Base-by-base conservation (phyloP, 2,113 vertebrate species). In the Steatornis caripensis region DNA sequence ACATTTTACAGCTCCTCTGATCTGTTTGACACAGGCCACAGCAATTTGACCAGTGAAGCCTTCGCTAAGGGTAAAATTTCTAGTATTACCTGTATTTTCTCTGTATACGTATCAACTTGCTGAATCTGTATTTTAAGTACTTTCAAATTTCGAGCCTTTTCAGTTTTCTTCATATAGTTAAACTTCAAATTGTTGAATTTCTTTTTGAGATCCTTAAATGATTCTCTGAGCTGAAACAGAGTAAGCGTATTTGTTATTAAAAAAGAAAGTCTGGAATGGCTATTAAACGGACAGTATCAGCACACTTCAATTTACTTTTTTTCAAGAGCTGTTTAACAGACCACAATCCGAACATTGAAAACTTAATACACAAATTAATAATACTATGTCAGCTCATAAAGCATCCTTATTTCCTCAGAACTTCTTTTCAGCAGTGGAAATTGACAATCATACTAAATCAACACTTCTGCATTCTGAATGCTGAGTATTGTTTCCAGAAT, bases 131-230 rank as follows among this genome's bases (percentile, higher is more conserved):
- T 98, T 94, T 98, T 98, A 64, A 99, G 98, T 29, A 94, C 95
- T 97, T 99, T 99, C 82, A 98, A 21, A 95, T 99, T 99, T 84
- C 98, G 97, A 80, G 97, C 85, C 96, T 98, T 99, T 97, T 99
- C 99, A 23, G 97, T 98, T 98, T 98, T 99, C 97, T 99, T 99
- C 29, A 84, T 97, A 37, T 99, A 99, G 93, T 98, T 99, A 93
- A 99, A 99, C 95, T 99, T 99, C 94, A 99, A 91, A 90, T 99
- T 99, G 96, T 99, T 99, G 97, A 99, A 98, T 95, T 99, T 99
- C 97, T 99, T 99, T 97, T 98, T 99, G 49, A 99, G 97, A 93
- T 99, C 99, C 96, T 98, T 99, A 96, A 99, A 99, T 64, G 98
- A 99, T 68, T 99, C 98, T 97, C 97, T 98, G 81, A 99, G 95